A percentile compares a stretch with the other conserved stretches of the same genome.
Conservation (phyloP, 2,888 invertebrate species). For the Cephus nigrinus region DNA sequence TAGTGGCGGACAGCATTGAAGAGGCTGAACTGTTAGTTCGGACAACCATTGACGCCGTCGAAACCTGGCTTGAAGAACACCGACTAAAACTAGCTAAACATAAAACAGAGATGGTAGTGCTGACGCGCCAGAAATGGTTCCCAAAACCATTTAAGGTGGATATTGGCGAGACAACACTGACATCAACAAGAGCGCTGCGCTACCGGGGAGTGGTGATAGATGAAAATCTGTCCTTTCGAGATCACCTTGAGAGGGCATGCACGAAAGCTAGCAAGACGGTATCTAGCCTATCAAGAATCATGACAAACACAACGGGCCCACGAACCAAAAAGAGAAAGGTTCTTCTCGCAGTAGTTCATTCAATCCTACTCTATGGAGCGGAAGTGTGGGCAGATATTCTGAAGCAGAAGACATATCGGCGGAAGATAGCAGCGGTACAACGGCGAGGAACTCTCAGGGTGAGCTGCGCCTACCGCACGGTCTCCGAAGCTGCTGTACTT, state of each 20-base stretch:
- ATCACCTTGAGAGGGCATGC: too few species aligned
- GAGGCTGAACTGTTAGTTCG: slow-evolving; percentile 24
- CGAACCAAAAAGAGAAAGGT: slow-evolving; percentile 20
- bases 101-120: slow-evolving; percentile 14
- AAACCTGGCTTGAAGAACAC: slow-evolving; percentile 21
- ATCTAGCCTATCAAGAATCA: too few species aligned
- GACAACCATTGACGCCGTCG: slow-evolving; percentile 15
- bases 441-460: slow-evolving; percentile 30
- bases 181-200: too few species aligned
- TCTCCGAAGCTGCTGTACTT: slow-evolving; percentile 34
- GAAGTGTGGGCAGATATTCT: slow-evolving; percentile 28
- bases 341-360: slow-evolving; percentile 25
- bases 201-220: too few species aligned
- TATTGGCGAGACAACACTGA: too few species aligned
- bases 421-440: slow-evolving; percentile 29
- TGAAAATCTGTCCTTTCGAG: not conserved
- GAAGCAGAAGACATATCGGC: slow-evolving; percentile 20
- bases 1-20: slow-evolving; percentile 14
- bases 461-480: slow-evolving; percentile 33
- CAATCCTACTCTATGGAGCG: slow-evolving; percentile 34
- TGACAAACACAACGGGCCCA: slow-evolving; percentile 5
- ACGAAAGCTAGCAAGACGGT: too few species aligned
- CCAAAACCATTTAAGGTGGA: not conserved
- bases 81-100: slow-evolving; percentile 21
- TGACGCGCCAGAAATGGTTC: not conserved